Conservation (phyloP, 2,797 vertebrate species). For the Rhynchonycteris naso region DNA sequence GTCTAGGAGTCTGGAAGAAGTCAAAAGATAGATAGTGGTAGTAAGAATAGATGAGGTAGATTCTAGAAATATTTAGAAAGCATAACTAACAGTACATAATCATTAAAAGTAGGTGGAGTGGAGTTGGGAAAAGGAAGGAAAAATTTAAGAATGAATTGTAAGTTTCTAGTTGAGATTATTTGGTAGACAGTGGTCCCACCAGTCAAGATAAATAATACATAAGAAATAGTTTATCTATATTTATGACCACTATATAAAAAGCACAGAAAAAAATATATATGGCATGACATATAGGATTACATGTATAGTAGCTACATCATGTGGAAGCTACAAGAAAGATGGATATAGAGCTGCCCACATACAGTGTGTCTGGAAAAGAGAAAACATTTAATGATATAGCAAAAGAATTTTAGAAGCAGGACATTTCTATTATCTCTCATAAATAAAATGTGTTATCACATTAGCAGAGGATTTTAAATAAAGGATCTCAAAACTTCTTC, state of each 20-base stretch:
- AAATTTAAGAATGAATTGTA: not conserved
- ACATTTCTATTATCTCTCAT: not conserved
- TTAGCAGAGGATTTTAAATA: not conserved
- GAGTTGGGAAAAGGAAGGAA: not conserved
- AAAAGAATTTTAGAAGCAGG: slow-evolving; percentile 52
- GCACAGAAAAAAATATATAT: not conserved
- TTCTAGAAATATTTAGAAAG: not conserved
- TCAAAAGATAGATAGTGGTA: not conserved
- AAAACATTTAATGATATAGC: not conserved
- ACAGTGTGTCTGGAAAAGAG: not conserved
- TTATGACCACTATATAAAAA: not conserved
- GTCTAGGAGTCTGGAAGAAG: not conserved
- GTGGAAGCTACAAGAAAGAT: not conserved
- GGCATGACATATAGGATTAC: not conserved
- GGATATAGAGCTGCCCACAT: not conserved
- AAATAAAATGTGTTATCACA: not conserved
- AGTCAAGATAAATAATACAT: not conserved
- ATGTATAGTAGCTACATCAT: not conserved
- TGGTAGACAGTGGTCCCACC: not conserved
- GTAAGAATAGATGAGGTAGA: not conserved
- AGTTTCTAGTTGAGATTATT: not conserved
- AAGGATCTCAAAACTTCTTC: slow-evolving; percentile 7
- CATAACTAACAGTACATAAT: not conserved
- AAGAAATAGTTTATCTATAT: not conserved
- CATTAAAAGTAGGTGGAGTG: not conserved